Evolutionary conservation across 1,140 invertebrate species (phyloP).

Genomic region (Trinorchestia longiramus): DNA sequence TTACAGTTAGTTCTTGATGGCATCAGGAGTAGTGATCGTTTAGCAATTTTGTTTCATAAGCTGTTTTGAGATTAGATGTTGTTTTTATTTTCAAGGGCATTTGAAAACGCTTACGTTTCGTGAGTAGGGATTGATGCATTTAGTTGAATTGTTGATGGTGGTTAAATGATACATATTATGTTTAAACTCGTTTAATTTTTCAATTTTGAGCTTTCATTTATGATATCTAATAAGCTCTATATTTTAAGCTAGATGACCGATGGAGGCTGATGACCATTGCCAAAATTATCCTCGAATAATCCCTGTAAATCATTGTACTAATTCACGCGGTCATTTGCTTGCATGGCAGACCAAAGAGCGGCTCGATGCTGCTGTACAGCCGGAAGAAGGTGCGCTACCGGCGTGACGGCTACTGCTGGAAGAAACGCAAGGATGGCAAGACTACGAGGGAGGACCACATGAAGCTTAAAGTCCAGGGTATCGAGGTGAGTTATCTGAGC

Average conservation of each 20-base stretch:
- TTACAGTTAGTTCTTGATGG: not conserved
- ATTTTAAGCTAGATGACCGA: not conserved
- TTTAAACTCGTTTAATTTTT: not conserved
- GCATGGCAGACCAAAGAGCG: slow-evolving; percentile 88
- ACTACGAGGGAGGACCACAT: slow-evolving; percentile 98
- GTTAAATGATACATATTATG: not conserved
- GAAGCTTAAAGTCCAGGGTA: slow-evolving; percentile 98
- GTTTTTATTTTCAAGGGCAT: not conserved
- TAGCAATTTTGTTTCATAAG: not conserved
- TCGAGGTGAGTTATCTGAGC: slow-evolving; percentile 79
- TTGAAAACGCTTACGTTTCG: not conserved
- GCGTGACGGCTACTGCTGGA: slow-evolving; percentile 98
- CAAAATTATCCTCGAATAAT: not conserved
- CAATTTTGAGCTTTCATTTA: too few species aligned
- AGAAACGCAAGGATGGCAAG: slow-evolving; percentile 97
- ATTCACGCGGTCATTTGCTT: not conserved
- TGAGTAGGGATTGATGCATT: not conserved
- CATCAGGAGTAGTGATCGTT: not conserved
- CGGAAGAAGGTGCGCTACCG: slow-evolving; percentile 96
- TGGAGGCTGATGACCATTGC: not conserved
- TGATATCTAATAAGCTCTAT: not conserved
- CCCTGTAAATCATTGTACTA: not conserved
- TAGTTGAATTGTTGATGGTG: not conserved
- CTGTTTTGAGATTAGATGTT: not conserved
- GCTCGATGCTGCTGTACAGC: slow-evolving; percentile 96